Conservation (phyloP, 92 coral and sea anemone species). For the Epizoanthus stellaris region DNA sequence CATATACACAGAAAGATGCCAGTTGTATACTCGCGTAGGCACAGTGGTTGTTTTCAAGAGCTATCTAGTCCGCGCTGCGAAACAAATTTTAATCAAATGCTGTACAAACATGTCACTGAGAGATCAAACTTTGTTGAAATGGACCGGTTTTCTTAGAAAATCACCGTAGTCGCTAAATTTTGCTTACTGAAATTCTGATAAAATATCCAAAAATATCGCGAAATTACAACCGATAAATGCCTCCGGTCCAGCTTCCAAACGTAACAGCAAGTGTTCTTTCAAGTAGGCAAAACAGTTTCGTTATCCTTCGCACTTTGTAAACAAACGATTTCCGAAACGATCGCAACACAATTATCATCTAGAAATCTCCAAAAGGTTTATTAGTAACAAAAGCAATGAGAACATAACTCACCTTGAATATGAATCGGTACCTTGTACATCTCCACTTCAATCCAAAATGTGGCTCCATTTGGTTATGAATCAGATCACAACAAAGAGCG, state of each 20-base stretch:
- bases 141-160: not conserved
- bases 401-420: not conserved
- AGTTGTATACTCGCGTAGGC: no score
- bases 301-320: no score
- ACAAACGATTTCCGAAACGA: no score
- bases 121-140: not conserved
- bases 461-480: slow-evolving; percentile 10
- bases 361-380: no score
- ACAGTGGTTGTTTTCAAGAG: not conserved
- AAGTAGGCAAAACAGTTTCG: no score
- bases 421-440: not conserved
- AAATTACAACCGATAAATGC: no score
- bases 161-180: not conserved
- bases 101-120: not conserved
- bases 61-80: not conserved
- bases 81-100: not conserved
- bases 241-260: no score
- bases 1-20: no score
- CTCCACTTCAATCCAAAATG: not conserved
- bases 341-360: no score
- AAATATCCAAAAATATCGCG: no score
- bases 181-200: no score
- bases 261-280: no score
- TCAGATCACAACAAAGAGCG: not conserved
- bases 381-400: not conserved